These are phyloP conservation scores for Drosophila fulvimacula DNA, from an alignment of 2,888 invertebrate species.

Conservation along the genomic window DNA sequence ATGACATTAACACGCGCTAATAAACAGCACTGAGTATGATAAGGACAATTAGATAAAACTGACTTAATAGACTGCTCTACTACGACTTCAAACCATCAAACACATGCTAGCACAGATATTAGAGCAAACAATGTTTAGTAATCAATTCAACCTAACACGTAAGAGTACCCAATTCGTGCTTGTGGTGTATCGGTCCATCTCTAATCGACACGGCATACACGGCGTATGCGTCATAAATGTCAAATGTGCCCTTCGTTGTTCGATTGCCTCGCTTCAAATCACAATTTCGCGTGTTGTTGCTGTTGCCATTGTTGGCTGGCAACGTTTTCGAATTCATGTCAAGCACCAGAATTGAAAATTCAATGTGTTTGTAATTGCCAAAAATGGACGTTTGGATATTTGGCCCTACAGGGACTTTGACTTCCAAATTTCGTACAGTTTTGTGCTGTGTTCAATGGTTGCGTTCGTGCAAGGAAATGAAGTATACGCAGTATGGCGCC, in stretches of 20 bases:
- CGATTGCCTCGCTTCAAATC: slow-evolving; percentile 35
- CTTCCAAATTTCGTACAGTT: slow-evolving; percentile 50
- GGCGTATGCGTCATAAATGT: slow-evolving; percentile 40
- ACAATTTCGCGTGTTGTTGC: slow-evolving; percentile 20
- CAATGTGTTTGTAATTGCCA: slow-evolving; percentile 53
- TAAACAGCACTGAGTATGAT: too few relatives aligned
- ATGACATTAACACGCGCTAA: neutral
- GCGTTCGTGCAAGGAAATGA: slow-evolving; percentile 58
- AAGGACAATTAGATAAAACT: neutral
- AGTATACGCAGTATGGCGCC: slow-evolving; percentile 46
- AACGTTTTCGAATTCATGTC: slow-evolving; percentile 18
- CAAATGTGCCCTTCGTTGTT: slow-evolving; percentile 22
- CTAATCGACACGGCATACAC: neutral
- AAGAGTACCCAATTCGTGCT: neutral
- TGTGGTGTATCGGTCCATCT: slow-evolving; percentile 1
- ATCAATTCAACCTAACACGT: neutral
- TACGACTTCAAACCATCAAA: neutral
- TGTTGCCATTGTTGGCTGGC: neutral
- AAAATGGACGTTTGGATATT: slow-evolving; percentile 38
- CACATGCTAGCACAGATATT: neutral
- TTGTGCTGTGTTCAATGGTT: slow-evolving; percentile 9
- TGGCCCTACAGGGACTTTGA: slow-evolving; percentile 15
- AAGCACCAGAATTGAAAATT: slow-evolving; percentile 48
- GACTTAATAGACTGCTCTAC: neutral
- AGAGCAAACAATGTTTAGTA: neutral